These are phyloP conservation scores for Atta texana DNA, from an alignment of 1,140 invertebrate species.

Conservation along the genomic window DNA sequence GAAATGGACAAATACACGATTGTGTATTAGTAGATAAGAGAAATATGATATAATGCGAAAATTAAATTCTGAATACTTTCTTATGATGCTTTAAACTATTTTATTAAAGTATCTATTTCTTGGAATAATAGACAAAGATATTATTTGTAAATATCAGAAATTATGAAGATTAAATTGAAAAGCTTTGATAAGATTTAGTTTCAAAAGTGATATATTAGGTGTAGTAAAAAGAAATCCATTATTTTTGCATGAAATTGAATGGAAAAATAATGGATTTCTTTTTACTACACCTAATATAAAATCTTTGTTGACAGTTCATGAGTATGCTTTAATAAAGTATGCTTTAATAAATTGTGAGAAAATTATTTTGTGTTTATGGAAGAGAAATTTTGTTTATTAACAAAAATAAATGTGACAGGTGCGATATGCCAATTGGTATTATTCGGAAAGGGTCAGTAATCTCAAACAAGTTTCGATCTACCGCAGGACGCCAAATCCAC, in stretches of 20 bases:
- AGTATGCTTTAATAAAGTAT: not conserved
- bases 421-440: not conserved
- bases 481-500: not conserved
- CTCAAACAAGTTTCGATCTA: not conserved
- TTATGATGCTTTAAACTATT: not conserved
- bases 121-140: not conserved
- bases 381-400: not conserved
- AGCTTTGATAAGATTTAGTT: not conserved
- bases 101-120: not conserved
- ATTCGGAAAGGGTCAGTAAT: not conserved
- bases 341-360: not conserved
- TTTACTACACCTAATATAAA: no score
- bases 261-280: no score
- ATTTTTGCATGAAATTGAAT: no score
- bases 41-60: not conserved
- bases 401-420: not conserved
- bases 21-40: not conserved
- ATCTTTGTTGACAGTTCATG: not conserved
- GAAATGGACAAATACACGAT: not conserved
- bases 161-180: not conserved
- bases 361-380: not conserved
- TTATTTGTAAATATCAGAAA: not conserved
- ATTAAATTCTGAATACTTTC: not conserved
- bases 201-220: not conserved
- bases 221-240: no score